Evolutionary conservation across 2,888 invertebrate genomes (phyloP).

Genomic region (Mythimna pallens): DNA sequence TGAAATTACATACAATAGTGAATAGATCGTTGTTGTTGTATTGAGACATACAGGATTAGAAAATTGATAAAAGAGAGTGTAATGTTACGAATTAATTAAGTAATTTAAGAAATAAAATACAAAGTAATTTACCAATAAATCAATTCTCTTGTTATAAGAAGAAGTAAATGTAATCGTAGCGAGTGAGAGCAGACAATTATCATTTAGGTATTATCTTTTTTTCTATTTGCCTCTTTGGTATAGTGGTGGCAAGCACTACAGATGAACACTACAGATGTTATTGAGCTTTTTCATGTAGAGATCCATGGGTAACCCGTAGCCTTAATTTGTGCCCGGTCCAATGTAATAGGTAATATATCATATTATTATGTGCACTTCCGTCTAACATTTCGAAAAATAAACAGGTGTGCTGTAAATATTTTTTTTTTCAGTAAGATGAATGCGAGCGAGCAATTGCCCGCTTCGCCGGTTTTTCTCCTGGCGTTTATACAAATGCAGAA

Average conservation of each 20-base stretch:
- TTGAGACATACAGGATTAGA: conserved; percentile 34
- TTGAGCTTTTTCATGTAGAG: not conserved
- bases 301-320: not conserved
- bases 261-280: not conserved
- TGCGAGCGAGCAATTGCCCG: not conserved
- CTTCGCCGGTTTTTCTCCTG: not conserved
- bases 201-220: not conserved
- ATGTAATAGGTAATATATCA: not conserved
- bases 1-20: conserved; percentile 32
- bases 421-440: no score
- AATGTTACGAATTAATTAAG: conserved; percentile 2
- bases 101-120: not conserved
- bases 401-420: no score
- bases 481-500: not conserved
- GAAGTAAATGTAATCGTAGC: not conserved
- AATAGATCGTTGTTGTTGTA: conserved; percentile 8
- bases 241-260: not conserved
- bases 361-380: no score
- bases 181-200: not conserved
- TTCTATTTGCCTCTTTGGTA: not conserved
- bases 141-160: no score
- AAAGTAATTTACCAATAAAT: no score
- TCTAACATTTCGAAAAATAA: no score
- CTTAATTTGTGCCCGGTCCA: not conserved
- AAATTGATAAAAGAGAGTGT: conserved; percentile 23